Percentiles rank a stretch among this genome's conserved stretches.
phyloP scores from a whole-genome alignment of 2,888 invertebrate genomes.

The Drosophila pseudotakahashii region DNA sequence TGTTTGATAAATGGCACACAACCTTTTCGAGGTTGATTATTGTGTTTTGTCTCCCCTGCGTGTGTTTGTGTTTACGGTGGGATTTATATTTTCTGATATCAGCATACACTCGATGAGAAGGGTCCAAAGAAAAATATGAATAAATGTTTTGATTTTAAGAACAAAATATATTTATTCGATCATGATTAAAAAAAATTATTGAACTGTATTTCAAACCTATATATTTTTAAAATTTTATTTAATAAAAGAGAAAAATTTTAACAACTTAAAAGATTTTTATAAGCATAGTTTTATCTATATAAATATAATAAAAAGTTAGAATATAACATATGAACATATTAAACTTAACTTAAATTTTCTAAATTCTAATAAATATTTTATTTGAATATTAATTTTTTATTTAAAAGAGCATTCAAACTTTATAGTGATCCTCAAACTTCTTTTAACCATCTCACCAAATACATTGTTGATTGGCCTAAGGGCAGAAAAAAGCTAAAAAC shows the following conservation, averaged over 20 bases:
- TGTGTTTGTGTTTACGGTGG: slow-evolving; percentile 53
- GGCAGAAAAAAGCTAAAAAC: slow-evolving; percentile 25
- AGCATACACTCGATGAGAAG: slow-evolving; percentile 6
- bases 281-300: no score
- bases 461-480: slow-evolving; percentile 58
- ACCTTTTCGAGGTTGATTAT: slow-evolving; percentile 82
- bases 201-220: no score
- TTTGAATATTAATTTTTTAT: background rate
- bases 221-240: no score
- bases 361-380: background rate
- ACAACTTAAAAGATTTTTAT: no score
- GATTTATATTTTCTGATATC: slow-evolving; percentile 58
- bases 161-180: no score
- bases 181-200: no score
- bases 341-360: background rate
- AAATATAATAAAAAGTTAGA: no score
- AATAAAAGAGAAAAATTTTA: no score
- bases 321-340: no score
- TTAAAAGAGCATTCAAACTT: slow-evolving; percentile 3
- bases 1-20: slow-evolving; percentile 81
- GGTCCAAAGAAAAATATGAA: background rate
- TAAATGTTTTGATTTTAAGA: no score
- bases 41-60: slow-evolving; percentile 73
- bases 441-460: background rate
- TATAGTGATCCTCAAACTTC: no score